Evolutionary conservation across 2,797 vertebrate genomes (phyloP), one percentile per base, ranked within the genome.

Genomic region (Peromyscus melanophrys): DNA sequence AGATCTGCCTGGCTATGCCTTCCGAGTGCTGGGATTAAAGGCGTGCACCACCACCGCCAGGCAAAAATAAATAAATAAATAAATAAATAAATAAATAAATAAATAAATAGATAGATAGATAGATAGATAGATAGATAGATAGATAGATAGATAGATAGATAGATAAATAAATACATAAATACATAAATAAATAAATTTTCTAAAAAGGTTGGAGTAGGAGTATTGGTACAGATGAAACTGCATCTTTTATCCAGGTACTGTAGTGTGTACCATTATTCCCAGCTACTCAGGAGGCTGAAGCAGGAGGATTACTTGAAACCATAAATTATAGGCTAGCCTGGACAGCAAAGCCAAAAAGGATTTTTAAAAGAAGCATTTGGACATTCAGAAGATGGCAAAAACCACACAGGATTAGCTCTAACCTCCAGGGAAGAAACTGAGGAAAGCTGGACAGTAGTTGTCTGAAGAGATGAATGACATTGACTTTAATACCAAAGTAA

Each of bases 151-250:
- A 49, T 49, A 49, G 4, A 49, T 46, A 46, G 4, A 46, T 46
- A 46, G 4, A 46, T 46, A 46, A 6, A 46, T 46, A 46, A 6
- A 46, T 46, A 46, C 5, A 46, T 49, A 49, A 2, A 49, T 49
- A 49, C 0, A 49, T 49, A 52, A 3, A 52, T 52, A 55, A 5
- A n/a, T 49, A 49, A 37, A 7, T 92, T 29, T 87, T n/a, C 95
- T 76, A 89, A 40, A 92, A 92, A 93, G 57, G 5, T 84, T 92
- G 14, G n/a, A 92, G 43, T 69, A 16, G 29, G 17, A 96, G 55
- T 67, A 16, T 67, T 90, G 19, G 40, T 31, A n/a, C 19, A n/a
- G 31, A 49, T 49, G 6, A 67, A 85, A 85, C 27, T 49, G 31
- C 43, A 49, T 67, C 31, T 25, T 85, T 85, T 69, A 52, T n/a